Percentiles rank a stretch among this genome's conserved stretches.
phyloP scores from a whole-genome alignment of 2,113 vertebrate genomes.

The Rhea americana region DNA sequence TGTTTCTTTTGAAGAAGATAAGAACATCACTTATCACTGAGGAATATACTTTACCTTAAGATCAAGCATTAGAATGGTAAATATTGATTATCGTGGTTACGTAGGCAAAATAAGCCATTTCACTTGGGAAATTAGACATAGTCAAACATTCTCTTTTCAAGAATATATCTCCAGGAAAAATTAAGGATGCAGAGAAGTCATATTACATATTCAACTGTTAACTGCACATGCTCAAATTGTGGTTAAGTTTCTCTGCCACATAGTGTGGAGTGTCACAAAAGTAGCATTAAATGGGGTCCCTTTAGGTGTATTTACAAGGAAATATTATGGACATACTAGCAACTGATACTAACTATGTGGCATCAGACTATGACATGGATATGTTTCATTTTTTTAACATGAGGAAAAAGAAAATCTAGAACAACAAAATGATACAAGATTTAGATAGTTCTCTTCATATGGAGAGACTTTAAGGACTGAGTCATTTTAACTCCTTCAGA shows the following conservation, averaged over 20 bases:
- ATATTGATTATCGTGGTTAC: background rate
- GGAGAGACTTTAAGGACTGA: background rate
- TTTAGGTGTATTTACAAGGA: background rate
- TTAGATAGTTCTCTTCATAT: background rate
- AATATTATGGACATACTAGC: background rate
- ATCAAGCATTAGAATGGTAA: background rate
- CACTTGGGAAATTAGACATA: rapidly evolving
- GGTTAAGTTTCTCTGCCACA: background rate
- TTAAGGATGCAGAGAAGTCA: background rate
- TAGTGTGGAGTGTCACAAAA: background rate
- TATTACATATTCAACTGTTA: background rate
- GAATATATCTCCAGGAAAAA: background rate
- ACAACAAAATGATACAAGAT: background rate
- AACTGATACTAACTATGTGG: background rate
- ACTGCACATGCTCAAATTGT: background rate
- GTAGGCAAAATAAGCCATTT: background rate
- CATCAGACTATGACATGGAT: background rate
- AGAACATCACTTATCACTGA: background rate
- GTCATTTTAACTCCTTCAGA: background rate
- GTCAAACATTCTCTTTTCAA: background rate
- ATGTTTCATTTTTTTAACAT: background rate
- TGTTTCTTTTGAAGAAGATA: background rate
- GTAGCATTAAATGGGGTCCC: background rate
- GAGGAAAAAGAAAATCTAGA: rapidly evolving
- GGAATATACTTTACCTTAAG: background rate